Evolutionary conservation across 1,140 invertebrate genomes (phyloP), one percentile per base, ranked within the genome.

Genomic region (Wiebesia pumilae): DNA sequence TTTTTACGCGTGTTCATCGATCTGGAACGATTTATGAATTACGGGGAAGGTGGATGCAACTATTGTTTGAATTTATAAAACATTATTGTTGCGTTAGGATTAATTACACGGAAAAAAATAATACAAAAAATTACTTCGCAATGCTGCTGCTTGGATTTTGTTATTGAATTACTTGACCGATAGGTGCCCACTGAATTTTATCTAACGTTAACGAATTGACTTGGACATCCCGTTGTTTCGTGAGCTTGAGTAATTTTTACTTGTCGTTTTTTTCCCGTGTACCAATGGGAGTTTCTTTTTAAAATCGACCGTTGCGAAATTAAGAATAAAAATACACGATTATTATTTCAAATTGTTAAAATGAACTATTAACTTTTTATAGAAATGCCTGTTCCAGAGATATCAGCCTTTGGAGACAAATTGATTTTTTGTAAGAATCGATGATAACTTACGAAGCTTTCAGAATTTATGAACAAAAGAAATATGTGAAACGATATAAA

Each of bases 351-450:
- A 38, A 38, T 80, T 80, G 7, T 80, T 80, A 62, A 79, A 79
- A 79, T 58, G n/a, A 51, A 54, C 30, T 58, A 58, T 79, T 65
- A 62, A 80, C 54, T 38, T 80, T 80, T 80, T 80, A 65, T 80
- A 81, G 62, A 81, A 81, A 38, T 65, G 38, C 58, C 62, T 47
- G 80, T 81, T 67, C 62, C 80, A 69, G 80, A 81, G 58, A 40
- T 67, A 38, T 81, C 58, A 47, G 35, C 80, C 33, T 67, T 81
- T 58, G 80, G 62, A 81, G 80, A 30, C 62, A 67, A 43, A 47
- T 69, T 62, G 33, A 62, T 62, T 79, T 79, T 58, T 80, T 80
- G 33, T 33, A 58, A 80, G 51, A 80, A 38, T 19, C 54, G 78
- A 54, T 35, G 77, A 75, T 75, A 43, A 40, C 4, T 43, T 75